Conservation (phyloP, 2,797 vertebrate species). For the Onychomys torridus region DNA sequence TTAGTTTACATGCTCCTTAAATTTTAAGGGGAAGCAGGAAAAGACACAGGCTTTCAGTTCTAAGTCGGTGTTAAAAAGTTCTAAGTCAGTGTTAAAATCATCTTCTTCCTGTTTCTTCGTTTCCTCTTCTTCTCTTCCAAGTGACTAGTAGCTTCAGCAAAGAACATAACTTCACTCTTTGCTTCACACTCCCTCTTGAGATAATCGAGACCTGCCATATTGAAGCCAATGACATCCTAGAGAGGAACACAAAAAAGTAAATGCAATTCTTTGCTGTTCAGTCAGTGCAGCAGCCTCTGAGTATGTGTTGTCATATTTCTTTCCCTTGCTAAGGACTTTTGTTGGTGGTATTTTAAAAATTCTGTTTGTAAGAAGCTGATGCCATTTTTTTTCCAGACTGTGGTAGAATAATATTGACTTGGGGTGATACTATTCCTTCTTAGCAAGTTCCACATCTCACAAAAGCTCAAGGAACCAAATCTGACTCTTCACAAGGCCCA, state of each 20-base stretch:
- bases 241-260: constrained; percentile 24
- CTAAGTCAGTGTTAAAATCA: constrained; percentile 92
- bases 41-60: constrained; percentile 35
- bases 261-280: neutral
- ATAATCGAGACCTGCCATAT: constrained; percentile 94
- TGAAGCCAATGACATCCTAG: constrained; percentile 96
- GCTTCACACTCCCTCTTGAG: constrained; percentile 95
- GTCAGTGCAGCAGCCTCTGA: neutral
- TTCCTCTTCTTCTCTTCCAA: constrained; percentile 93
- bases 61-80: constrained; percentile 91
- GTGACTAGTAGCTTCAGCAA: constrained; percentile 93
- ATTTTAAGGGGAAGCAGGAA: neutral
- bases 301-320: neutral
- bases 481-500: neutral
- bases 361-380: neutral
- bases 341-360: neutral
- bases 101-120: constrained; percentile 93
- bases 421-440: neutral
- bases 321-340: neutral
- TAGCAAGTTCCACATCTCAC: neutral
- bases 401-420: neutral
- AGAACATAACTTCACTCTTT: constrained; percentile 96
- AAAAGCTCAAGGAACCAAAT: neutral
- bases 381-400: too few relatives aligned
- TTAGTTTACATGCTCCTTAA: neutral